Evolutionary conservation across 2,113 vertebrate species (phyloP), one percentile per base, ranked within the genome.

Genomic region (Asarcornis scutulata): DNA sequence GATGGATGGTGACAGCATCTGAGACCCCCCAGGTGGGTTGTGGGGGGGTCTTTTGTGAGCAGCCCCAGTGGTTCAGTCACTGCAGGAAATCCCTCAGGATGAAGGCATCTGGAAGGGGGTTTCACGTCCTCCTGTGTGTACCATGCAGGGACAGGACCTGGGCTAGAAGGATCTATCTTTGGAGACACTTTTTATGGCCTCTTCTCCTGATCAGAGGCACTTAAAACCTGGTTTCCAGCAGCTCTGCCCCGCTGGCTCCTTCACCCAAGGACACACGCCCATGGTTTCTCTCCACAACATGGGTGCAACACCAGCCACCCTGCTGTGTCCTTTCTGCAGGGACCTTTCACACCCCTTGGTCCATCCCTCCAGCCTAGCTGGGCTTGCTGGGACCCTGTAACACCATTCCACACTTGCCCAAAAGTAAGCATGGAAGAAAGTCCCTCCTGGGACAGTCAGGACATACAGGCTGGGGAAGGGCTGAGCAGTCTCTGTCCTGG

Each of bases 301-400:
- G 10, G n/a, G 17, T 31, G 29, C 58, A 72, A 4, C 58, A 23
- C 16, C 11, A 32, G 17, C 64, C 31, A n/a, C 40, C 13, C n/a
- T 62, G 36, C 31, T n/a, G 3, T 0, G 0, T 56, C n/a, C 23
- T 25, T 69, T n/a, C 55, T 53, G 27, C 8, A 6, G 21, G 52
- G 38, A 72, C 44, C 15, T 68, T 52, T 66, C 71, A 56, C 26
- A 73, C 5, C 15, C 17, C 11, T 36, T 9, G 7, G 12, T 56
- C 40, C 79, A 82, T 29, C 77, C 53, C 17, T 46, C 25, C 5
- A 3, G 26, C 83, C 46, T 50, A 78, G 31, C 34, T 38, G 64
- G 56, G 56, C 56, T 58, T 46, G 31, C 53, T 68, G 29, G 16
- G 31, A 26, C 32, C 23, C 25, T 7, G 6, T 20, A 26, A 32